Evolutionary conservation across 92 coral and sea anemone species (phyloP), one percentile per base, ranked within the genome.

Genomic region (Umimayanthus chanpuru): DNA sequence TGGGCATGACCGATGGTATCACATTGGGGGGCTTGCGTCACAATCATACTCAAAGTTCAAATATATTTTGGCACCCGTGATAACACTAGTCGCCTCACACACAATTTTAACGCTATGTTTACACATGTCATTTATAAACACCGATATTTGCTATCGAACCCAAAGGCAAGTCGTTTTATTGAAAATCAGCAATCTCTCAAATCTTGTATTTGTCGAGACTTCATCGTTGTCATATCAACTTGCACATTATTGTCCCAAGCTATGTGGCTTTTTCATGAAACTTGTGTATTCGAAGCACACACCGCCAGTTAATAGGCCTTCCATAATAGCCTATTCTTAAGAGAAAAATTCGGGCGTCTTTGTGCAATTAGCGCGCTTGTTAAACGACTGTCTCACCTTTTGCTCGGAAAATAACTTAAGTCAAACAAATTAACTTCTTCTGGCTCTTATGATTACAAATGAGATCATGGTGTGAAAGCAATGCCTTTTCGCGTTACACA

Each of bases 331-430:
- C 44, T 71, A 83, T 68, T 68, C 39, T 83, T 70, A 25, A 14
- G 32, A 18, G 39, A 83, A 49, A 47, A 83, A 41, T 43, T 70
- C 98, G 98, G 98, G 40, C 28, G 74, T 72, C 91, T 91, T 93
- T 94, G 92, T 80, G 93, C 80, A 94, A 93, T 94, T 94, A 93
- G 92, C 50, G 26, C 84, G 82, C 87, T 91, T 94, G 92, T 85
- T 89, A 68, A 47, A 15, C 16, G 8, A 67, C 77, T 71, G 77
- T 70, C 73, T 70, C 36, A 43, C 73, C 49, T 74, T 26, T 44
- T 50, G 47, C 50, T 40, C 16, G 28, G 72, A 32, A 70, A 83
- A 72, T 9, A 43, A 47, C 74, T 43, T 26, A 68, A 41, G 50
- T 75, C 23, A 47, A 78, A 78, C 82, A 78, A 78, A 78, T 70